Base-by-base conservation (phyloP, 2,888 invertebrate species). In the Tenodera sinensis region DNA sequence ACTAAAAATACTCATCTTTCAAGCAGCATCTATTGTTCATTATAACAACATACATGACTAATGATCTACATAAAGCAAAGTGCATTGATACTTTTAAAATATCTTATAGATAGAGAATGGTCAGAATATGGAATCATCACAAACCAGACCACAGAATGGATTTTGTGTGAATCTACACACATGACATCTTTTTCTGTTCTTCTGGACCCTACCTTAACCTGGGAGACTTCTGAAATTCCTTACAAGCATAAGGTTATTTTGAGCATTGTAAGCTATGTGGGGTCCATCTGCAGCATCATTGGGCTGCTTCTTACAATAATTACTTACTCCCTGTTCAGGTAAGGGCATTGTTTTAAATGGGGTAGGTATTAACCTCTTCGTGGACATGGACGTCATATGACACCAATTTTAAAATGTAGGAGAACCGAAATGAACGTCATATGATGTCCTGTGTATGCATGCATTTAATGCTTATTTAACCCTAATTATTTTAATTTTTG, bases 231-330 rank as follows among this genome's bases (percentile, higher is more conserved):
- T 87, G 90, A 91, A 25, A 93, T 94, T 90, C 92, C 93, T 87
- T 91, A 91, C 28, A 47, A 84, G 28, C 90, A 90, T 83, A 84
- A 88, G 71, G 15, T 71, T 20, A 92, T 93, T 20, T 91, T 94
- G 81, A 93, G 93, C 15, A 92, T 93, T 89, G 92, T 94, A 87
- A 93, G 94, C 12, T 93, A 93, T 90, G 91, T 93, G 27, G 94
- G 94, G 25, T 93, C 93, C 89, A 93, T 92, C 0, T 91, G 94
- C 85, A 94, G 94, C 30, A 93, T 94, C 81, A 91, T 93, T 20
- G 94, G 94, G 15, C 92, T 94, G 1, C 91, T 92, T 3, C 91
- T 94, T 6, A 94, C 94, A 9, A 92, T 94, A 86, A 90, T 94
- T 47, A 94, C 94, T 6, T 94, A 94, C 91, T 91, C 93, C 4